These are phyloP conservation scores for Zygaena filipendulae DNA, from an alignment of 2,888 invertebrate genomes.

Conservation along the genomic window DNA sequence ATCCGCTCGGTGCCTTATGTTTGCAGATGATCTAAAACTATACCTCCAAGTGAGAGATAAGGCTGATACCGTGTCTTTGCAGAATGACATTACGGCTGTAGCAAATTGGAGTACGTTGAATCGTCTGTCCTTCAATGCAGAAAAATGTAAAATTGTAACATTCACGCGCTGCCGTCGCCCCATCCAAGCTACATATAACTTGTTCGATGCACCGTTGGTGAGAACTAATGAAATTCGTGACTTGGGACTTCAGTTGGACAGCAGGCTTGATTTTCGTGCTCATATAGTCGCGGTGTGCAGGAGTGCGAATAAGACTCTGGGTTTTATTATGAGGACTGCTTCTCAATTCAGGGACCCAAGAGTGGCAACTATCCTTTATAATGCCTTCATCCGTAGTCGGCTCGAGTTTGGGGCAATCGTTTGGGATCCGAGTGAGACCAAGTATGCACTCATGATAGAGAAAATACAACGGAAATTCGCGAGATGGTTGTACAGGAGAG, in stretches of 20 bases:
- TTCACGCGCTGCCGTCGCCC: conserved; percentile 4
- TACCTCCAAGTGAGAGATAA: background rate
- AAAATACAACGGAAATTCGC: conserved; percentile 7
- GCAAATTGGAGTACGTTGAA: background rate
- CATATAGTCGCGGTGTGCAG: conserved; percentile 1
- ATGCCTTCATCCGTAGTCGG: conserved; percentile 2
- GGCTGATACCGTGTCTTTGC: conserved; percentile 1
- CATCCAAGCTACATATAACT: background rate
- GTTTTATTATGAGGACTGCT: conserved; percentile 3
- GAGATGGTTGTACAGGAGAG: conserved; percentile 5
- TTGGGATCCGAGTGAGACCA: conserved; percentile 8
- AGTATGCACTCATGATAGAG: conserved; percentile 2
- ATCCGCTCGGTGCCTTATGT: conserved; percentile 5
- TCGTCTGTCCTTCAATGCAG: conserved; percentile 3
- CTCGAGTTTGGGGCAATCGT: conserved; percentile 3
- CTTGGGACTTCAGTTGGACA: background rate
- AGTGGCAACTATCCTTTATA: conserved; percentile 3
- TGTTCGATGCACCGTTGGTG: background rate
- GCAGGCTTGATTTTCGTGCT: background rate
- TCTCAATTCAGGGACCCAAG: background rate
- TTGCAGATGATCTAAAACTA: conserved; percentile 7
- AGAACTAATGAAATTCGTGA: background rate
- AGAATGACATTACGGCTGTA: conserved; percentile 4
- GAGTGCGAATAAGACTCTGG: background rate
- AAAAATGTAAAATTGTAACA: conserved; percentile 4